Conservation (phyloP, 2,888 invertebrate species). For the Agrochola lota region DNA sequence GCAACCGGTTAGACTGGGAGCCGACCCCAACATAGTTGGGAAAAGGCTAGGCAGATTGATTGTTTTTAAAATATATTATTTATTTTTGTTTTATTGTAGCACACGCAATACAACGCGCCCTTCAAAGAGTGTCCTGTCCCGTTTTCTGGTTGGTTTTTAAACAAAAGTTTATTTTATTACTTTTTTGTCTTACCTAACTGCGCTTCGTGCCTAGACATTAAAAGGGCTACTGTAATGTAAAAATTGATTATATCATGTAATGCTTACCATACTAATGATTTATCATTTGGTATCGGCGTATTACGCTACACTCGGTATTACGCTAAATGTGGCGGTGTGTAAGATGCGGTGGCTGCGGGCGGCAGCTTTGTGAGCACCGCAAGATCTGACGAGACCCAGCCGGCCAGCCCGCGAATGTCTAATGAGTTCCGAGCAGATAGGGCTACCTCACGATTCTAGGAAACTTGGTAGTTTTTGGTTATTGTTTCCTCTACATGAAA, state of each 20-base stretch:
- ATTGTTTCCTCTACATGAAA: conserved; percentile 4
- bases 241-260: conserved; percentile 54
- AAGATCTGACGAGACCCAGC: conserved; percentile 60
- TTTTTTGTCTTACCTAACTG: not conserved
- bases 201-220: conserved; percentile 9
- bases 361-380: conserved; percentile 69
- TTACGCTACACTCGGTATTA: conserved; percentile 60
- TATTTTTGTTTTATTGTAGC: not conserved
- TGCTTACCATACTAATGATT: conserved; percentile 65
- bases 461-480: not conserved
- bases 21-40: no score
- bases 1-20: no score
- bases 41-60: no score
- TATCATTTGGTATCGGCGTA: conserved; percentile 62
- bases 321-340: conserved; percentile 67
- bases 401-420: conserved; percentile 76
- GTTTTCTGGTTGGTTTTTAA: not conserved
- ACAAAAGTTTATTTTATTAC: not conserved
- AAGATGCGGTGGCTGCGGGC: conserved; percentile 66
- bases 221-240: conserved; percentile 27
- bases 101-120: not conserved
- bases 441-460: conserved; percentile 65
- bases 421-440: conserved; percentile 77
- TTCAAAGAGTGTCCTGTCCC: no score
- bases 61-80: no score